Percentiles rank a stretch among this genome's conserved stretches.
phyloP scores from a whole-genome alignment of 2,797 vertebrate genomes.

The Orestias chungarensis region DNA sequence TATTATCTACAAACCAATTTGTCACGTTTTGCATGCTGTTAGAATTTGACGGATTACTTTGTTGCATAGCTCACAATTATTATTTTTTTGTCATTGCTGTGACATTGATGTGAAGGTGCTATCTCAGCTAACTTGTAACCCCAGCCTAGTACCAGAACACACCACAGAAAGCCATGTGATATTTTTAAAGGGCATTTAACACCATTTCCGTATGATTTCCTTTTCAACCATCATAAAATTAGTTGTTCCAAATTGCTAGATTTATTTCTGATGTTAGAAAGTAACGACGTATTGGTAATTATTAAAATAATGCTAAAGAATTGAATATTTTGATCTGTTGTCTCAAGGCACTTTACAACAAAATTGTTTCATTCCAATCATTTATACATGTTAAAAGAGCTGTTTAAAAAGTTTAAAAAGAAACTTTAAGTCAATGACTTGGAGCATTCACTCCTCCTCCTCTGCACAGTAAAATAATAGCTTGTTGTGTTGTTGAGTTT shows the following conservation, averaged over 20 bases:
- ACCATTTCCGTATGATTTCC: neutral
- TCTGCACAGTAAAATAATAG: too few species aligned
- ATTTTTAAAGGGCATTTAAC: neutral
- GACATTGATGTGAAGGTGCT: conserved; percentile 54
- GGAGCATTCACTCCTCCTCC: too few species aligned
- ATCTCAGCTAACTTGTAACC: conserved; percentile 25
- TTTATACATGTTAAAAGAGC: too few species aligned
- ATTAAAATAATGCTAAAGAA: neutral
- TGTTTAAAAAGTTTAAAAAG: too few species aligned
- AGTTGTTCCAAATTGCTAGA: neutral
- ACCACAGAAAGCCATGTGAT: neutral
- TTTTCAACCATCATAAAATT: neutral
- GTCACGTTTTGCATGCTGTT: conserved; percentile 35
- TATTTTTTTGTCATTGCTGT: conserved; percentile 53
- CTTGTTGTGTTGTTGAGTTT: too few species aligned
- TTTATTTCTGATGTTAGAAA: neutral
- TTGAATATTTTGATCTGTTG: too few species aligned
- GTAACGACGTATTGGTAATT: neutral
- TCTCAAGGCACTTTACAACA: too few species aligned
- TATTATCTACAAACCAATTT: conserved; percentile 44
- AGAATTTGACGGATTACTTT: conserved; percentile 22
- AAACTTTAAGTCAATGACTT: too few species aligned
- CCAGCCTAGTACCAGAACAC: conserved; percentile 5
- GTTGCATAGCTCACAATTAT: conserved; percentile 46
- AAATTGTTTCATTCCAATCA: too few species aligned